phyloP scores from a whole-genome alignment of 2,113 vertebrate species.

The Peucedramus taeniatus region DNA sequence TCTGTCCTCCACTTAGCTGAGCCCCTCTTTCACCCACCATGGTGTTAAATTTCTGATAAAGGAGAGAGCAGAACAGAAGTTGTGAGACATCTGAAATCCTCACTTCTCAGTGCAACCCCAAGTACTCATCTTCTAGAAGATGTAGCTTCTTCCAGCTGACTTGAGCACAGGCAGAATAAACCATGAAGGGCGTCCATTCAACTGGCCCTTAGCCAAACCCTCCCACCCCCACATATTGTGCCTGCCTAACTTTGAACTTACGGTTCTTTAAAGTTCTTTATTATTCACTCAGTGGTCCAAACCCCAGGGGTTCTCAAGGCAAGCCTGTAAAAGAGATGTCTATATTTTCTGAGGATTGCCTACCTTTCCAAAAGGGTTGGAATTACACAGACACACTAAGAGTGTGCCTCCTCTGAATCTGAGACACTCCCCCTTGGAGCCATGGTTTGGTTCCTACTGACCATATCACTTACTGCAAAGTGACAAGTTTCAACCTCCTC shows the following conservation, averaged over 20 bases:
- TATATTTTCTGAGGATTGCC: neutral
- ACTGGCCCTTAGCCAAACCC: neutral
- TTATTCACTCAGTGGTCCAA: neutral
- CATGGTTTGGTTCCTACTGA: neutral
- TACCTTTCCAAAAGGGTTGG: neutral
- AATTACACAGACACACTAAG: neutral
- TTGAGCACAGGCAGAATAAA: neutral
- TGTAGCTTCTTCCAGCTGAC: neutral
- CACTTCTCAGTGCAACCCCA: neutral
- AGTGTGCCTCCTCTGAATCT: neutral
- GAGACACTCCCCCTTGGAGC: neutral
- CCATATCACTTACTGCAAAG: neutral
- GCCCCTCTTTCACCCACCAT: conserved; percentile 73
- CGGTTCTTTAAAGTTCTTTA: neutral
- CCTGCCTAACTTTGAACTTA: neutral
- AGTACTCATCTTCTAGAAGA: neutral
- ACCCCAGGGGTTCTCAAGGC: neutral
- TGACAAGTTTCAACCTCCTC: neutral
- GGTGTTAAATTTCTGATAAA: conserved; percentile 70
- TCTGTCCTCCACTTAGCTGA: conserved; percentile 75
- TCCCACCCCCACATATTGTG: neutral
- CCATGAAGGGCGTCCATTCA: neutral
- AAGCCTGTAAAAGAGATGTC: neutral
- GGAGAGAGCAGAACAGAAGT: neutral
- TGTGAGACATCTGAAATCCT: neutral